Percentiles rank a stretch among this genome's conserved stretches.
These are phyloP conservation scores for Lasiurus borealis DNA, from an alignment of 2,113 vertebrate genomes.

Conservation along the genomic window DNA sequence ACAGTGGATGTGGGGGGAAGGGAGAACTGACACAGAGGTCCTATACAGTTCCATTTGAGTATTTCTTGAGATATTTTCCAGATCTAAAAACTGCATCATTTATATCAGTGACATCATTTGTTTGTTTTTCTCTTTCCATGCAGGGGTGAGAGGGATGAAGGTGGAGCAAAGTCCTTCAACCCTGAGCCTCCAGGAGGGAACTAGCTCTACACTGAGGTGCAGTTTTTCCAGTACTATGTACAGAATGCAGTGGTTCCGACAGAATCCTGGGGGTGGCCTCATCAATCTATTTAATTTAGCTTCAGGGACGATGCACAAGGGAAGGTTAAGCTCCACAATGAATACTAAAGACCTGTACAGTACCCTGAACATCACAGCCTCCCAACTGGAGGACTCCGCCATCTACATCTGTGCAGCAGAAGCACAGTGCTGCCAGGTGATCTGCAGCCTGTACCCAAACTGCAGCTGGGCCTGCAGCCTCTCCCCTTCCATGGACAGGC, in stretches of 20 bases:
- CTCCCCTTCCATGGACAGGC: rapidly evolving
- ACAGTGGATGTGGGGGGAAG: background rate
- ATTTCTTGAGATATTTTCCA: background rate
- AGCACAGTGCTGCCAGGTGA: background rate
- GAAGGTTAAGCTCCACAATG: background rate
- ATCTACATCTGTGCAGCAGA: background rate
- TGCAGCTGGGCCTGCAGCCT: background rate
- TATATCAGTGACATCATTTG: background rate
- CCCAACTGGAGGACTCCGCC: constrained; percentile 9
- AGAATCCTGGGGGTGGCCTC: background rate
- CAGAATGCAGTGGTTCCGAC: background rate
- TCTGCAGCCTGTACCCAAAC: background rate
- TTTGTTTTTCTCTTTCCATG: background rate
- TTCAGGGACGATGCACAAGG: background rate
- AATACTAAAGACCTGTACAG: background rate
- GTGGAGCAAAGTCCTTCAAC: constrained; percentile 45
- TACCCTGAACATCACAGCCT: background rate
- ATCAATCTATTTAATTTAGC: background rate
- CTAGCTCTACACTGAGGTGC: background rate
- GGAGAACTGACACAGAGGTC: background rate
- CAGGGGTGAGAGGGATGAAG: background rate
- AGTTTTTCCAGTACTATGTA: background rate
- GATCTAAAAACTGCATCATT: background rate
- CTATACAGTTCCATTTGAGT: background rate
- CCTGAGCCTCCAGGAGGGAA: constrained; percentile 28